phyloP scores from a whole-genome alignment of 1,140 invertebrate genomes.

The Atta texana region DNA sequence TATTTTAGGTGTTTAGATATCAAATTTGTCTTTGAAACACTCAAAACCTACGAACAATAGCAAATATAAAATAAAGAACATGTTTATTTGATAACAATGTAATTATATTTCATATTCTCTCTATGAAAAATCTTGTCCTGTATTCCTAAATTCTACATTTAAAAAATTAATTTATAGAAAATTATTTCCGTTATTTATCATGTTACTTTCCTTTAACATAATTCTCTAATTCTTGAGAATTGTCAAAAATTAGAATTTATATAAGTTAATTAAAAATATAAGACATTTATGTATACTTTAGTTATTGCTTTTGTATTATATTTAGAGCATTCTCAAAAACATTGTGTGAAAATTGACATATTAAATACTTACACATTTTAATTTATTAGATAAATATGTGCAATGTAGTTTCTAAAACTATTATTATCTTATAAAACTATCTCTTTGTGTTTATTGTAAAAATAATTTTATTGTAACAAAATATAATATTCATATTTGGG shows the following conservation, averaged over 20 bases:
- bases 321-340: neutral
- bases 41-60: neutral
- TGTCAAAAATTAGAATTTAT: too few relatives aligned
- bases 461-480: slow-evolving; percentile 8
- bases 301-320: neutral
- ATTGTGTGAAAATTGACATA: neutral
- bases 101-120: neutral
- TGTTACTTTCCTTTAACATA: slow-evolving; percentile 30
- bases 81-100: slow-evolving; percentile 42
- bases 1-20: neutral
- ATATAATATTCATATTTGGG: slow-evolving; percentile 22
- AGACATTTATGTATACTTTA: neutral
- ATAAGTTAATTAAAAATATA: neutral
- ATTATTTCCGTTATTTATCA: neutral
- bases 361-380: neutral
- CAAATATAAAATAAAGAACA: neutral
- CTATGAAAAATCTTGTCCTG: neutral
- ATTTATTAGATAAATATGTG: neutral
- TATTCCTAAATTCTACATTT: neutral
- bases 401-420: neutral
- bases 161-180: neutral
- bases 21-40: neutral
- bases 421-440: neutral
- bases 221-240: slow-evolving; percentile 3
- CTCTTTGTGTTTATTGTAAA: neutral